Evolutionary conservation across 2,888 invertebrate species (phyloP).

Genomic region (Amorpha juglandis): DNA sequence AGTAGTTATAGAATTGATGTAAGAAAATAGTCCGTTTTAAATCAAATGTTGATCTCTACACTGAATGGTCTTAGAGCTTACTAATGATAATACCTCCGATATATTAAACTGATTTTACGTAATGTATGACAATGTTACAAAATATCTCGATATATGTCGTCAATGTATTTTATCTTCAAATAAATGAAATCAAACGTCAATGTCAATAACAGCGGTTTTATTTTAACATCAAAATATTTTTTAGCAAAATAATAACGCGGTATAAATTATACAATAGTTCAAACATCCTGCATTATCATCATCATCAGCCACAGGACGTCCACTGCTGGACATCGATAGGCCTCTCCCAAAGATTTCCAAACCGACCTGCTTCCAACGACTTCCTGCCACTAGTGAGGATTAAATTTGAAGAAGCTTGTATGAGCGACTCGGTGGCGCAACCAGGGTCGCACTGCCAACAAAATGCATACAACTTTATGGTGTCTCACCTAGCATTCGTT

Average conservation of each 20-base stretch:
- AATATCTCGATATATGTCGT: background rate
- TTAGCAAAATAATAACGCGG: slow-evolving; percentile 42
- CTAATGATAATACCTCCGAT: background rate
- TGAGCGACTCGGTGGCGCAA: too few relatives aligned
- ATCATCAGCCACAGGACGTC: too few relatives aligned
- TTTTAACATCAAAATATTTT: slow-evolving; percentile 57
- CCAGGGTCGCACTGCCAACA: too few relatives aligned
- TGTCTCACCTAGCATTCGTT: too few relatives aligned
- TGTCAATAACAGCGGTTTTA: slow-evolving; percentile 58
- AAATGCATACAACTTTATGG: too few relatives aligned
- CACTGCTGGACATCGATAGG: too few relatives aligned
- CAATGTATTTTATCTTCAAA: slow-evolving; percentile 11
- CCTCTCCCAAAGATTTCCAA: too few relatives aligned
- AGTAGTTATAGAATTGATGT: slow-evolving; percentile 1
- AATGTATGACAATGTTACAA: background rate
- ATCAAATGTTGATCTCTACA: slow-evolving; percentile 20
- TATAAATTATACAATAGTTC: slow-evolving; percentile 29
- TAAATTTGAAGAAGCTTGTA: too few relatives aligned
- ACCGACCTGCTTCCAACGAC: too few relatives aligned
- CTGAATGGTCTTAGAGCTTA: slow-evolving; percentile 13
- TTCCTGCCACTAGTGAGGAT: too few relatives aligned
- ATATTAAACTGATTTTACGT: background rate
- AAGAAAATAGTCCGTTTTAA: background rate
- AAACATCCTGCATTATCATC: background rate
- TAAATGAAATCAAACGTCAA: slow-evolving; percentile 29